Conservation (phyloP, 2,888 invertebrate genomes). For the Ormyrus rosae region DNA sequence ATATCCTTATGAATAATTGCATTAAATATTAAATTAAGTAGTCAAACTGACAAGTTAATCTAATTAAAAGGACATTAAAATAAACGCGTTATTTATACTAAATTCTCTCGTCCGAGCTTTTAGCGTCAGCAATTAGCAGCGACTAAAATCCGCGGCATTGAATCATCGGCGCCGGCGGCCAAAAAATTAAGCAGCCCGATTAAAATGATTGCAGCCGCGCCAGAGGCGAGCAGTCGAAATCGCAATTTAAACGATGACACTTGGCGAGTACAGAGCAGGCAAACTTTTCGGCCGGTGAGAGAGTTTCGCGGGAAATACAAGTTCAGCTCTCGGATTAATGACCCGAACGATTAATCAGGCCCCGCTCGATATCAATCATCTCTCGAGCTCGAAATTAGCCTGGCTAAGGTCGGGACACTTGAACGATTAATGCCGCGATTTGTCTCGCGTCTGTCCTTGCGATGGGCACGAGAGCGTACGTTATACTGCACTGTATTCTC, state of each 20-base stretch:
- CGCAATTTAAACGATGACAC: background rate
- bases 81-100: too few species aligned
- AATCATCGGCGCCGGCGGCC: too few species aligned
- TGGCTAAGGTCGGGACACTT: slow-evolving; percentile 41
- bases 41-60: background rate
- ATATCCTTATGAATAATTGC: background rate
- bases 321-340: slow-evolving; percentile 56
- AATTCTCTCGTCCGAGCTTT: too few species aligned
- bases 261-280: background rate
- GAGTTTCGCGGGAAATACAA: slow-evolving; percentile 35
- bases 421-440: slow-evolving; percentile 58
- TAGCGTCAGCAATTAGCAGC: too few species aligned
- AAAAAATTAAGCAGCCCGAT: too few species aligned
- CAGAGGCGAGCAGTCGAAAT: too few species aligned
- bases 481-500: background rate
- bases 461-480: background rate
- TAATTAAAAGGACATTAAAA: too few species aligned
- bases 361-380: slow-evolving; percentile 58
- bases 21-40: slow-evolving; percentile 4
- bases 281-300: background rate
- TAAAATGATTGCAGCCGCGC: too few species aligned
- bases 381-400: slow-evolving; percentile 44
- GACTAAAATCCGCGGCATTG: too few species aligned
- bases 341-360: slow-evolving; percentile 58
- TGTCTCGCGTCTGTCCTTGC: slow-evolving; percentile 52